Base-by-base conservation (phyloP, 2,113 vertebrate species). In the Philantomba maxwellii region DNA sequence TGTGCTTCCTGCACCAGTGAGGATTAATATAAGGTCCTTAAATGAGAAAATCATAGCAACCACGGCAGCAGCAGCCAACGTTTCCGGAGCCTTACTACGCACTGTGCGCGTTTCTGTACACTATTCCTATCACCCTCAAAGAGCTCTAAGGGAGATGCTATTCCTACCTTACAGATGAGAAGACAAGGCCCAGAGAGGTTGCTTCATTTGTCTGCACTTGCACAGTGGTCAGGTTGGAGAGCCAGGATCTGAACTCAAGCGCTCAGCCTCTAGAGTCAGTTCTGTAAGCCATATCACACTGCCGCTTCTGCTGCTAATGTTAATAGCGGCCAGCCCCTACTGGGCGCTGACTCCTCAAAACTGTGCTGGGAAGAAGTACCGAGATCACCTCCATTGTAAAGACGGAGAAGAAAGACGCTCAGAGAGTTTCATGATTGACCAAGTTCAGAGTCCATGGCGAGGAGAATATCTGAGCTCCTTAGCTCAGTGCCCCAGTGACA, bases 41-140 rank as follows among this genome's bases (percentile, higher is more conserved):
- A 17, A 5, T 4, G 17, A 3, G 12, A 51, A 53, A 62, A 55
- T 11, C 43, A 16, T 1, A 43, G 28, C n/a, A 5, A 60, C 9
- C 14, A 11, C 4, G 4, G 11, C 4, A 47, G 53, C 55, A 36
- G 53, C 53, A 30, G 16, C 39, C 10, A 3, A 11, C 13, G 10
- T n/a, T 47, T 43, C 17, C 6, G n/a, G 39, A 11, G 4, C 1
- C 62, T 73, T 19, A 14, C 16, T n/a, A 2, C 5, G n/a, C 1
- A 2, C 7, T 28, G 15, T 1, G n/a, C 33, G 2, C 7, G 10
- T 33, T 53, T 30, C 53, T 21, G 12, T 7, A n/a, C 4, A 1
- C 30, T 30, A 19, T 17, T 86, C 26, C 5, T 19, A 47, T 55
- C 5, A 92, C 39, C 17, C 33, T 82, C 64, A 77, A 39, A 60